phyloP scores from a whole-genome alignment of 2,797 vertebrate species.

The Eulemur albifrons region DNA sequence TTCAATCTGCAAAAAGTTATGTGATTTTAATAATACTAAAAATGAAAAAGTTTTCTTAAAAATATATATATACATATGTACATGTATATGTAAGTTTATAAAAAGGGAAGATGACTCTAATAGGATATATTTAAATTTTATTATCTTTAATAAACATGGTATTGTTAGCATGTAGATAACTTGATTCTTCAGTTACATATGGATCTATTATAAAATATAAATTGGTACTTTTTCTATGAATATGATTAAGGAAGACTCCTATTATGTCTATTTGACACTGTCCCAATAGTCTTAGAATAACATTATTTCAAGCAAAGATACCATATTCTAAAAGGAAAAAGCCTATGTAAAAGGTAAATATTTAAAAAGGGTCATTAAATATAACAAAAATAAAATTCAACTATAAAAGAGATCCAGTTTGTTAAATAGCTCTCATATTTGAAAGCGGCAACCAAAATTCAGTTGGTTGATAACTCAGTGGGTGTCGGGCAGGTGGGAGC shows the following conservation, averaged over 20 bases:
- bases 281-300: not conserved
- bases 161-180: not conserved
- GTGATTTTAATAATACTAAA: not conserved
- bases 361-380: not conserved
- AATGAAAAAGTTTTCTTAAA: not conserved
- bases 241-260: not conserved
- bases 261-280: not conserved
- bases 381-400: not conserved
- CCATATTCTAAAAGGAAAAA: not conserved
- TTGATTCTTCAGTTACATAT: not conserved
- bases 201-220: not conserved
- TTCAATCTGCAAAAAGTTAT: not conserved
- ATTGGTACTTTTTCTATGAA: not conserved
- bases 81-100: not conserved
- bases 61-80: not conserved
- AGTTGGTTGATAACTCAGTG: not conserved
- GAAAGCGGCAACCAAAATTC: not conserved
- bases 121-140: not conserved
- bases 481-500: too few relatives aligned
- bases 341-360: not conserved
- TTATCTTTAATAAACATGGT: not conserved
- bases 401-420: not conserved
- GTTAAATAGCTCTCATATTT: not conserved
- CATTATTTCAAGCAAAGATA: not conserved
- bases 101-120: not conserved